Percentiles rank a stretch among this genome's conserved stretches.
Evolutionary conservation across 2,888 invertebrate genomes (phyloP).

Genomic region (Pterostichus madidus): DNA sequence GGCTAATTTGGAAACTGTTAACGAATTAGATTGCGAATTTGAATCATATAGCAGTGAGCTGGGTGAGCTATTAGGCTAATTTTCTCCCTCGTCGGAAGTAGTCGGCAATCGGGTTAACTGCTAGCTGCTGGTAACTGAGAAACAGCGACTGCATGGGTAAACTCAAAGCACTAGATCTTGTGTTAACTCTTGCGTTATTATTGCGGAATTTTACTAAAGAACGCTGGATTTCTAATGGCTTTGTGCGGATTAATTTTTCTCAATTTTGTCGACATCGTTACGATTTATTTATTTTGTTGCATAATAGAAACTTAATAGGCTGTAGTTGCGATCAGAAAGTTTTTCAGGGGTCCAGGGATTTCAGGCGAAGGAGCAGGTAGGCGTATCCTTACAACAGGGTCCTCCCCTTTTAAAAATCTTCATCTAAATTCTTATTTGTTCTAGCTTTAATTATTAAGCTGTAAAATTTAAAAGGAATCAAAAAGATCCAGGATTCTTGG

Average conservation of each 20-base stretch:
- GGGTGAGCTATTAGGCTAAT: constrained; percentile 56
- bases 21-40: constrained; percentile 49
- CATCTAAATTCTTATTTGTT: no score
- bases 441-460: no score
- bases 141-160: neutral
- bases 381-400: no score
- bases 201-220: constrained; percentile 1
- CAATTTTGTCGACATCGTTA: neutral
- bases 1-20: constrained; percentile 32
- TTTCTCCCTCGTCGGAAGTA: constrained; percentile 55
- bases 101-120: constrained; percentile 48
- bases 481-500: no score
- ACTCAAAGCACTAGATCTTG: constrained; percentile 1
- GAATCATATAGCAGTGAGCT: constrained; percentile 38
- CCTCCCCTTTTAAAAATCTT: no score
- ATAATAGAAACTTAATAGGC: no score
- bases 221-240: neutral
- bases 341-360: no score
- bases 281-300: no score
- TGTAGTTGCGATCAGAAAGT: no score
- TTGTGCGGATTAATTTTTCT: neutral
- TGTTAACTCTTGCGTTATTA: constrained; percentile 9
- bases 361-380: no score
- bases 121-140: neutral
- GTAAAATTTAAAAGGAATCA: no score